phyloP scores from a whole-genome alignment of 64 coral and sea anemone species.

The Acropora yongei region DNA sequence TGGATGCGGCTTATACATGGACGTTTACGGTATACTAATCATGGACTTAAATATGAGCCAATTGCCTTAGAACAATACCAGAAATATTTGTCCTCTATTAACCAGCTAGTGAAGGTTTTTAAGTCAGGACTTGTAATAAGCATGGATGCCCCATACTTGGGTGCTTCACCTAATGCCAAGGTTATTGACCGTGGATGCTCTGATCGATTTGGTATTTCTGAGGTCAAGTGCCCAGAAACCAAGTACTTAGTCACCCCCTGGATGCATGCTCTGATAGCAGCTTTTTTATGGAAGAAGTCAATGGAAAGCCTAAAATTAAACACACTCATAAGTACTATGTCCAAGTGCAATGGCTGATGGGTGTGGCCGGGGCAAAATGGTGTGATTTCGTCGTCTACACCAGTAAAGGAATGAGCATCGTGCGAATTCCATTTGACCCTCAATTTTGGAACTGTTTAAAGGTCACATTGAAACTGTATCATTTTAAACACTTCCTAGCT shows the following conservation, averaged over 20 bases:
- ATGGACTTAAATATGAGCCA: slow-evolving; percentile 62
- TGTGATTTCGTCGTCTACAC: slow-evolving; percentile 36
- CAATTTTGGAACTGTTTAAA: not conserved
- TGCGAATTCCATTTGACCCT: slow-evolving; percentile 2
- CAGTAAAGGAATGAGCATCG: slow-evolving; percentile 10
- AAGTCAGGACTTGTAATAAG: slow-evolving; percentile 33
- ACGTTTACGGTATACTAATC: not conserved
- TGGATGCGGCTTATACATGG: too few species aligned
- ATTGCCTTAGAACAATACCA: slow-evolving; percentile 47
- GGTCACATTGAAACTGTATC: not conserved
- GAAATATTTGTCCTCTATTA: not conserved
- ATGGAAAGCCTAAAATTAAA: slow-evolving; percentile 10
- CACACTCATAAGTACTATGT: slow-evolving; percentile 1
- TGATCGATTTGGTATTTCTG: slow-evolving; percentile 31
- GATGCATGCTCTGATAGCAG: not conserved
- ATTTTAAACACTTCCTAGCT: slow-evolving; percentile 5
- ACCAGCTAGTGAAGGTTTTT: not conserved
- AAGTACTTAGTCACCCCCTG: slow-evolving; percentile 24
- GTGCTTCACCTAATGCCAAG: slow-evolving; percentile 54
- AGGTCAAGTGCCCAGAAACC: slow-evolving; percentile 40
- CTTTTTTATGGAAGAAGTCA: slow-evolving; percentile 7
- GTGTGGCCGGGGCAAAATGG: not conserved
- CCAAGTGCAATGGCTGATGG: slow-evolving; percentile 31
- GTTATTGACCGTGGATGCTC: slow-evolving; percentile 9
- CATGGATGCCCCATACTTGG: slow-evolving; percentile 47